Conservation (phyloP, 2,797 vertebrate genomes). For the Fringilla coelebs region DNA sequence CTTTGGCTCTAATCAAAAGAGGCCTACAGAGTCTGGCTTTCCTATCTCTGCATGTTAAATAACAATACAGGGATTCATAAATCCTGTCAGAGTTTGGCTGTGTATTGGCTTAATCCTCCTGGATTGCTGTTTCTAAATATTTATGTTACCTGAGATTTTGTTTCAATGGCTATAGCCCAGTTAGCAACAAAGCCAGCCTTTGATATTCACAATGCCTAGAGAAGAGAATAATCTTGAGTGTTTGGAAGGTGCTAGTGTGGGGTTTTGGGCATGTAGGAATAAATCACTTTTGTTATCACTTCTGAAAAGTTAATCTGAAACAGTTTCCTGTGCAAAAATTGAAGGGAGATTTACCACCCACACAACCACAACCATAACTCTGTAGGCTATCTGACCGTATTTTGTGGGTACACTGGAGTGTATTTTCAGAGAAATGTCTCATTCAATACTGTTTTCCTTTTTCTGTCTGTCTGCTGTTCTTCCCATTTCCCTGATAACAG, state of each 20-base stretch:
- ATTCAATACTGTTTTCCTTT: neutral
- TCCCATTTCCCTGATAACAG: neutral
- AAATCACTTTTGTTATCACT: neutral
- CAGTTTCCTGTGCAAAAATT: neutral
- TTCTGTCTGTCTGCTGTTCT: neutral
- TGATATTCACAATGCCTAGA: neutral
- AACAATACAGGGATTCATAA: neutral
- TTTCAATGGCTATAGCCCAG: neutral
- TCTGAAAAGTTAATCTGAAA: conserved; percentile 15
- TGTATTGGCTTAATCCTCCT: neutral
- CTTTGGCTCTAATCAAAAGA: neutral
- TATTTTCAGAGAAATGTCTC: neutral
- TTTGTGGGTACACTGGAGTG: neutral
- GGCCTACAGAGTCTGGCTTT: neutral
- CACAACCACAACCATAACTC: neutral
- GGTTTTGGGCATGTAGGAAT: neutral
- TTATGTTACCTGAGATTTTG: conserved; percentile 37
- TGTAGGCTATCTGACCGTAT: neutral
- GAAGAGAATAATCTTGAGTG: neutral
- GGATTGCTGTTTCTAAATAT: conserved; percentile 11
- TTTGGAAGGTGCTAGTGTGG: neutral
- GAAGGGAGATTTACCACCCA: neutral
- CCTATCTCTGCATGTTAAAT: neutral
- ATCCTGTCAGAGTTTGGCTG: neutral
- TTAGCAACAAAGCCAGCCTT: neutral